Evolutionary conservation across 2,888 invertebrate species (phyloP).

Genomic region (Trichogramma dendrolimi): DNA sequence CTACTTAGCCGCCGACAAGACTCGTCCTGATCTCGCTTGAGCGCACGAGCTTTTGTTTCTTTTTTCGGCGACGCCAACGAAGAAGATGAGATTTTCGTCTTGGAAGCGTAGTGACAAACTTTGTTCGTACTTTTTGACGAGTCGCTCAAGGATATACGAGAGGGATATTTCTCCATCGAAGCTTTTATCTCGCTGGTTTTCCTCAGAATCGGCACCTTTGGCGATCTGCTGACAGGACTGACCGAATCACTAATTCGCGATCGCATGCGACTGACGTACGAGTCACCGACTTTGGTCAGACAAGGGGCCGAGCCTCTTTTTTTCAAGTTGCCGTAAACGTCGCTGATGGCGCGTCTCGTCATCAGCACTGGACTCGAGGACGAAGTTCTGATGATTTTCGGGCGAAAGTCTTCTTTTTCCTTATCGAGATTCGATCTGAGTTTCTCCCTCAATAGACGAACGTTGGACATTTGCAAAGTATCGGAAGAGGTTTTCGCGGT

Average conservation of each 20-base stretch:
- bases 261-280: slow-evolving; percentile 10
- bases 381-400: slow-evolving; percentile 30
- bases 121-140: slow-evolving; percentile 16
- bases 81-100: slow-evolving; percentile 14
- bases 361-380: slow-evolving; percentile 33
- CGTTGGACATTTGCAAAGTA: slow-evolving; percentile 54
- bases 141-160: slow-evolving; percentile 20
- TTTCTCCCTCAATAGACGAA: slow-evolving; percentile 62
- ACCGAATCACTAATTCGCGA: slow-evolving; percentile 30
- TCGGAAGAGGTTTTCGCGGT: slow-evolving; percentile 56
- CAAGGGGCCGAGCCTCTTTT: slow-evolving; percentile 35
- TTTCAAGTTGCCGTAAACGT: slow-evolving; percentile 24
- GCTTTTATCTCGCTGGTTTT: slow-evolving; percentile 30
- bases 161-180: slow-evolving; percentile 24
- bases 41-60: slow-evolving; percentile 31
- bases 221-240: slow-evolving; percentile 30
- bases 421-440: slow-evolving; percentile 59
- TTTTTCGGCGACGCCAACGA: slow-evolving; percentile 17
- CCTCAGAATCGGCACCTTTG: slow-evolving; percentile 14
- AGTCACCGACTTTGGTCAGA: slow-evolving; percentile 18
- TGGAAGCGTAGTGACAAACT: slow-evolving; percentile 20
- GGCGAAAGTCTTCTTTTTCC: slow-evolving; percentile 32
- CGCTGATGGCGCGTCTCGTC: slow-evolving; percentile 21
- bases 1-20: slow-evolving; percentile 46
- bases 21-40: slow-evolving; percentile 40